phyloP scores from a whole-genome alignment of 2,113 vertebrate genomes.

The Caretta caretta region DNA sequence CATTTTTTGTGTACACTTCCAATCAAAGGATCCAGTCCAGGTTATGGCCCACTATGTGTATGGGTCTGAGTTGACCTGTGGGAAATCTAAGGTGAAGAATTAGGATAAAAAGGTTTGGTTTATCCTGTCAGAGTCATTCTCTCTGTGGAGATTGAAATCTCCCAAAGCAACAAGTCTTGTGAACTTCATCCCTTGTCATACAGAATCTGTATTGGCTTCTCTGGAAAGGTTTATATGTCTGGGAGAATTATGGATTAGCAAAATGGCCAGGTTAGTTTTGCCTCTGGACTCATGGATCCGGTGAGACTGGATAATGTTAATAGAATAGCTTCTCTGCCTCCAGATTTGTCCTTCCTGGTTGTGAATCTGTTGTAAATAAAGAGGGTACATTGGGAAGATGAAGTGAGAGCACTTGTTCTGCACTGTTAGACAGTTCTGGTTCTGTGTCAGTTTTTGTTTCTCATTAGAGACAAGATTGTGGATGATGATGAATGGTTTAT shows the following conservation, averaged over 20 bases:
- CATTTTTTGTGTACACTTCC: conserved; percentile 2
- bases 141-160: background rate
- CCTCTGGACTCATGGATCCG: conserved; percentile 40
- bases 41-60: background rate
- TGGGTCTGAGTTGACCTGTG: background rate
- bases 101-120: background rate
- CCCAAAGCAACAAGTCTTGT: conserved; percentile 31
- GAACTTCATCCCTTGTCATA: conserved; percentile 31
- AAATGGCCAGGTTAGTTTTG: background rate
- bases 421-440: conserved; percentile 16
- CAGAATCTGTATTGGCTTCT: conserved; percentile 26
- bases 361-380: conserved; percentile 27
- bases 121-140: background rate
- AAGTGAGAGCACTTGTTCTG: background rate
- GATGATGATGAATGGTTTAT: background rate
- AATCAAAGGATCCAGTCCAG: background rate
- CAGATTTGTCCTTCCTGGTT: conserved; percentile 20
- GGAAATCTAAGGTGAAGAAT: background rate
- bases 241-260: conserved; percentile 45
- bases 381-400: background rate
- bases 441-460: background rate
- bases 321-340: background rate
- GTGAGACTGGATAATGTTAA: conserved; percentile 27
- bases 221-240: conserved; percentile 55
- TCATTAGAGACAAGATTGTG: background rate